A percentile compares a stretch with the other conserved stretches of the same genome.
These are phyloP conservation scores for Dolichotis patagonum DNA, from an alignment of 2,113 vertebrate genomes.

Conservation along the genomic window DNA sequence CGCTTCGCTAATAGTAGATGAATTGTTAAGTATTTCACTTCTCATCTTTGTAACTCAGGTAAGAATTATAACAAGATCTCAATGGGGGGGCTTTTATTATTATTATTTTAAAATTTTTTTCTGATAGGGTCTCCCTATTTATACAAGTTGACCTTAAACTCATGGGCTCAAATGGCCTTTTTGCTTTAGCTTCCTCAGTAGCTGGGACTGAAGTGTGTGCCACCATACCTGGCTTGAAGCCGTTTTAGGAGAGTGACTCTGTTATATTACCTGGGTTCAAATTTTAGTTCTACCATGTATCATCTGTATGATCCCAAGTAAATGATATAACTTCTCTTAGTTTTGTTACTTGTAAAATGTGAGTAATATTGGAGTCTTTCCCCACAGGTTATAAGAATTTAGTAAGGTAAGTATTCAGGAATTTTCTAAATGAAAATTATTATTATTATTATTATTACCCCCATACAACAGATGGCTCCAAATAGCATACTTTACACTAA, in stretches of 20 bases:
- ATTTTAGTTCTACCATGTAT: not conserved
- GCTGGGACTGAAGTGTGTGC: not conserved
- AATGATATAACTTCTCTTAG: not conserved
- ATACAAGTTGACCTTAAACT: not conserved
- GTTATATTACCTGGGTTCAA: not conserved
- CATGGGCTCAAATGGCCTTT: not conserved
- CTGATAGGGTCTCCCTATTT: not conserved
- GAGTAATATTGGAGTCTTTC: constrained; percentile 15
- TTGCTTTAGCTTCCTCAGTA: not conserved
- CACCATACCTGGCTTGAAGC: not conserved
- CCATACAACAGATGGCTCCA: not conserved
- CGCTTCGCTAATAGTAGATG: not conserved
- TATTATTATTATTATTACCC: not conserved
- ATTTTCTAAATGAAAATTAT: constrained; percentile 51
- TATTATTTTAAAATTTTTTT: not conserved
- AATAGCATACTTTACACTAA: constrained; percentile 15
- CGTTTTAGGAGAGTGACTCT: constrained; percentile 1
- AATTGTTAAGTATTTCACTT: constrained; percentile 51
- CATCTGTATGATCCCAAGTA: not conserved
- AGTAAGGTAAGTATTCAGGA: constrained; percentile 15
- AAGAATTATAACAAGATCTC: constrained; percentile 42
- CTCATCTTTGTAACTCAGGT: constrained; percentile 33
- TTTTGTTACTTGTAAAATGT: constrained; percentile 44
- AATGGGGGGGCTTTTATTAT: not conserved
- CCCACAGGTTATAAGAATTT: not conserved